Conservation (phyloP, 2,888 invertebrate genomes). For the Marasmarcha lunaedactyla region DNA sequence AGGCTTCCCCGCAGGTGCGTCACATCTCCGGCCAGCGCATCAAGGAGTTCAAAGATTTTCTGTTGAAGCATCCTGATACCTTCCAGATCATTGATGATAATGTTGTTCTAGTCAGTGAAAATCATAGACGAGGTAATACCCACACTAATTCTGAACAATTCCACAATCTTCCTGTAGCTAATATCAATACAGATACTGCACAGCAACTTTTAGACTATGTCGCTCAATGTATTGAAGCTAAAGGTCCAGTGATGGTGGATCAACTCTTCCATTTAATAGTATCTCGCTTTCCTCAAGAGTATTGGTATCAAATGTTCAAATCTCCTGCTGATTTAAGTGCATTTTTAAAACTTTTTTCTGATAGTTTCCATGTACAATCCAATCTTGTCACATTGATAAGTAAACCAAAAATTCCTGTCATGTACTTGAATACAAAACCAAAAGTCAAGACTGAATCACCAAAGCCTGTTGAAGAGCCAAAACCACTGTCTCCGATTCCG, state of each 20-base stretch:
- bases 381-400: slow-evolving; percentile 89
- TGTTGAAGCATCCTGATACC: slow-evolving; percentile 84
- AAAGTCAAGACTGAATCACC: slow-evolving; percentile 63
- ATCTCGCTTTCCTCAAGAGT: slow-evolving; percentile 80
- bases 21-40: slow-evolving; percentile 95
- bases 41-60: slow-evolving; percentile 93
- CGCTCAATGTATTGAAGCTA: slow-evolving; percentile 83
- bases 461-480: slow-evolving; percentile 56
- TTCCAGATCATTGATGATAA: slow-evolving; percentile 89
- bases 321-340: slow-evolving; percentile 90
- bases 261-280: slow-evolving; percentile 87
- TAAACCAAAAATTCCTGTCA: slow-evolving; percentile 77
- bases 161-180: slow-evolving; percentile 79
- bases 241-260: slow-evolving; percentile 87
- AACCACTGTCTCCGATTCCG: slow-evolving; percentile 41
- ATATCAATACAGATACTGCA: slow-evolving; percentile 86
- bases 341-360: slow-evolving; percentile 93
- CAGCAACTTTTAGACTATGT: slow-evolving; percentile 86
- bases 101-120: slow-evolving; percentile 81
- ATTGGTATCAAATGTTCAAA: slow-evolving; percentile 90
- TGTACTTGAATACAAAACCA: slow-evolving; percentile 63
- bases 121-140: slow-evolving; percentile 76
- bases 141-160: slow-evolving; percentile 75
- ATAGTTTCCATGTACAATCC: slow-evolving; percentile 92
- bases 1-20: slow-evolving; percentile 96